Percentiles rank a stretch among this genome's conserved stretches.
phyloP scores from a whole-genome alignment of 2,113 vertebrate genomes.

The Ailurus styani region DNA sequence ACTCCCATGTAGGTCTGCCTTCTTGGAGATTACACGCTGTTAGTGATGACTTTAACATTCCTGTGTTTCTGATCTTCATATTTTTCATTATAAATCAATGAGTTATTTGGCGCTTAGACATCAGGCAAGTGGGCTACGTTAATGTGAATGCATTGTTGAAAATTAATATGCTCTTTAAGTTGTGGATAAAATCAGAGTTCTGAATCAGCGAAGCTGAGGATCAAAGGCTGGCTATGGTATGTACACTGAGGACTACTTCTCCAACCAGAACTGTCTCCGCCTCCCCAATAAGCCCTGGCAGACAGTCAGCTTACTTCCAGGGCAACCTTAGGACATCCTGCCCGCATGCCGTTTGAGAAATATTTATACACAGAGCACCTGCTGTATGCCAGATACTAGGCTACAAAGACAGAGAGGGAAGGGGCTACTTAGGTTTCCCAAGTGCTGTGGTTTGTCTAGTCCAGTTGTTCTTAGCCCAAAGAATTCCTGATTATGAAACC shows the following conservation, averaged over 20 bases:
- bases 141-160: background rate
- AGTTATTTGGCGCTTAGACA: background rate
- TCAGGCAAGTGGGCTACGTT: background rate
- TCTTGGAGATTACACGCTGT: background rate
- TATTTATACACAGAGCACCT: background rate
- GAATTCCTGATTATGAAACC: background rate
- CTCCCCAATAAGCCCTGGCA: background rate
- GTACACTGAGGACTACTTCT: background rate
- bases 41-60: background rate
- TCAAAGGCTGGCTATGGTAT: background rate
- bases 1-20: background rate
- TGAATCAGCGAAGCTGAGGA: background rate
- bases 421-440: background rate
- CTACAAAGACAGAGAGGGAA: background rate
- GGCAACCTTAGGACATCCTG: no score
- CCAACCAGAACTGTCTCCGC: background rate
- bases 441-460: background rate
- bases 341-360: background rate
- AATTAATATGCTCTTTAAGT: background rate
- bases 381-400: background rate
- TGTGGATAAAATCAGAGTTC: background rate
- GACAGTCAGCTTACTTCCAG: background rate
- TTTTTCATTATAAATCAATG: background rate
- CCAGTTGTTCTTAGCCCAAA: background rate
- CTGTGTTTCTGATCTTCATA: conserved; percentile 16